Evolutionary conservation across 1,140 invertebrate species (phyloP).

Genomic region (Lordiphosa collinella): DNA sequence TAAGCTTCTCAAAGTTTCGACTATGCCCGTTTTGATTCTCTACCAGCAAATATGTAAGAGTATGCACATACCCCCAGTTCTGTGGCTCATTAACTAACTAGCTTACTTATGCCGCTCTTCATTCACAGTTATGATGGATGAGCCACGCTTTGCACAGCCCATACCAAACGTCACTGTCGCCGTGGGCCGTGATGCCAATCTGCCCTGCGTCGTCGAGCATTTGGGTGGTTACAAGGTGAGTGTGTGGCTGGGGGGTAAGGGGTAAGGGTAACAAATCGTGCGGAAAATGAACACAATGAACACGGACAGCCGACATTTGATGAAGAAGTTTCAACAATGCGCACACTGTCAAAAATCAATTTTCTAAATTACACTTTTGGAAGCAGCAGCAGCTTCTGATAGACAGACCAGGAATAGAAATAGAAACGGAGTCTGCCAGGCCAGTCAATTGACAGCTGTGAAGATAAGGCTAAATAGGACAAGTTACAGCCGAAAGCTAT

Average conservation of each 20-base stretch:
- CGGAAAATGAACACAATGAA: constrained; percentile 30
- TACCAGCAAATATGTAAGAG: no score
- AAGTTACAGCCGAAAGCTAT: neutral
- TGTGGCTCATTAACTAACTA: constrained; percentile 31
- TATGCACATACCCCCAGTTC: no score
- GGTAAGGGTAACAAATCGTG: constrained; percentile 53
- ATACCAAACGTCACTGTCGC: constrained; percentile 94
- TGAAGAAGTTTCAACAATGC: constrained; percentile 39
- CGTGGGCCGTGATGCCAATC: constrained; percentile 90
- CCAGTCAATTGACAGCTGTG: constrained; percentile 15
- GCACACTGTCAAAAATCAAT: constrained; percentile 68
- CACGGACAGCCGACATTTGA: constrained; percentile 8
- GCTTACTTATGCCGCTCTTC: constrained; percentile 41
- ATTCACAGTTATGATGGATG: constrained; percentile 87
- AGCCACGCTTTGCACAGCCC: constrained; percentile 90
- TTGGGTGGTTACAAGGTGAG: constrained; percentile 92
- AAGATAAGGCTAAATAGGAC: neutral
- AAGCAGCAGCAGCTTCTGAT: neutral
- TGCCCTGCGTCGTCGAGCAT: constrained; percentile 93
- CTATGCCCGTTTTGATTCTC: no score
- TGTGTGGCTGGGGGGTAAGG: neutral
- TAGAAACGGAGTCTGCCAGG: neutral
- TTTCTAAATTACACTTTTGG: constrained; percentile 49
- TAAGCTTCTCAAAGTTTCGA: no score
- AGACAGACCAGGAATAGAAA: constrained; percentile 6